Base-by-base conservation (phyloP, 2,113 vertebrate genomes). In the Lepisosteus osseus region DNA sequence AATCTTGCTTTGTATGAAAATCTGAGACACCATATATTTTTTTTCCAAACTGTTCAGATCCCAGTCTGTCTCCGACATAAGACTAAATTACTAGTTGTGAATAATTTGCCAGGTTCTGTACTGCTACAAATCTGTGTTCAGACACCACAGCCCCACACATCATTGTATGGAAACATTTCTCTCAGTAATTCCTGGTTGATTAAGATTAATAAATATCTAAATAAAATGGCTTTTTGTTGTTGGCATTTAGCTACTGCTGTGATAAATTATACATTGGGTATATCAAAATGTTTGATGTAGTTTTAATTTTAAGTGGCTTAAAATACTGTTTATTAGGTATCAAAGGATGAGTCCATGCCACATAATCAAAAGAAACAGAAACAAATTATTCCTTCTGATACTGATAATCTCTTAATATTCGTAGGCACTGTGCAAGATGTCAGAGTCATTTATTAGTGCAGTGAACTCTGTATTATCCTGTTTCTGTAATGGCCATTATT, bases 351-450 rank as follows among this genome's bases (percentile, higher is more conserved):
- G 29, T 73, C 43, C 42, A 4, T 47, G 47, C 65, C 13, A 63
- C 29, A 45, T 66, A 14, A 72, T 72, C 67, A 42, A 61, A 66
- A 47, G 64, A 56, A 72, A 14, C 29, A n/a, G 63, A 68, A 55
- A 68, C 54, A n/a, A 55, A 68, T 68, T 55, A 68, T 68, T 68
- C 54, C 47, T 13, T 15, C 40, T 68, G 29, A 13, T 6, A 13
- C 66, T 42, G 17, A 69, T 69, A 11, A 59, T 56, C 6, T 12
- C 2, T 56, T 51, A 51, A 51, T 51, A 51, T 51, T 51, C 9
- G 1, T 51, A 51, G 47, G 47, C 5, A 51, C 5, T 51, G 47
- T 51, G 9, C 47, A 51, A 1, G 47, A 51, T 51, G 47, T 51
- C 47, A 51, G 47, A 9, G 47, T 51, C 47, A 51, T 51, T 51